Conservation (phyloP, 1,140 invertebrate species). For the Diorhabda elongata region DNA sequence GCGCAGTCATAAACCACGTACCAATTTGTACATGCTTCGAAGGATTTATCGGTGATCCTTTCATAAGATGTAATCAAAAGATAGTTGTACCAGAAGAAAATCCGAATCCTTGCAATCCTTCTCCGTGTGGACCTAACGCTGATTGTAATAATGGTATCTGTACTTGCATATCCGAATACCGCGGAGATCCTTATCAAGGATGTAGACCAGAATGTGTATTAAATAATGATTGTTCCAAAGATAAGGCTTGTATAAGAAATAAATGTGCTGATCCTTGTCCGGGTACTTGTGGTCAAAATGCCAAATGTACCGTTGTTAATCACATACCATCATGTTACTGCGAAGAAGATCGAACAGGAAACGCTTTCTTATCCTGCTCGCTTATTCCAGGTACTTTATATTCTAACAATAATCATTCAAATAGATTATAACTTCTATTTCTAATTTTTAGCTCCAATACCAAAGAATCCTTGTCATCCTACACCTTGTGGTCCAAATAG, state of each 20-base stretch:
- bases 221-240: conserved; percentile 62
- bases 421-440: conserved; percentile 33
- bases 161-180: conserved; percentile 61
- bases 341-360: conserved; percentile 57
- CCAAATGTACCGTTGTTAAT: conserved; percentile 64
- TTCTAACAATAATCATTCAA: conserved; percentile 1
- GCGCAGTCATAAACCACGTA: conserved; percentile 66
- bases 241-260: conserved; percentile 63
- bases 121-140: conserved; percentile 65
- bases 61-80: conserved; percentile 40
- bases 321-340: conserved; percentile 69
- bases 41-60: conserved; percentile 62
- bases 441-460: conserved; percentile 20
- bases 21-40: conserved; percentile 65
- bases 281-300: conserved; percentile 63
- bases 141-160: conserved; percentile 59
- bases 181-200: conserved; percentile 64
- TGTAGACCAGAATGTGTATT: conserved; percentile 68
- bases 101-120: conserved; percentile 58
- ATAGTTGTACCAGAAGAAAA: conserved; percentile 38
- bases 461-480: conserved; percentile 57
- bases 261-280: conserved; percentile 69
- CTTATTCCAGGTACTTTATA: conserved; percentile 49
- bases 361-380: conserved; percentile 61
- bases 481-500: conserved; percentile 64